These are phyloP conservation scores for Symphodus melops DNA, from an alignment of 2,113 vertebrate species.

Conservation along the genomic window DNA sequence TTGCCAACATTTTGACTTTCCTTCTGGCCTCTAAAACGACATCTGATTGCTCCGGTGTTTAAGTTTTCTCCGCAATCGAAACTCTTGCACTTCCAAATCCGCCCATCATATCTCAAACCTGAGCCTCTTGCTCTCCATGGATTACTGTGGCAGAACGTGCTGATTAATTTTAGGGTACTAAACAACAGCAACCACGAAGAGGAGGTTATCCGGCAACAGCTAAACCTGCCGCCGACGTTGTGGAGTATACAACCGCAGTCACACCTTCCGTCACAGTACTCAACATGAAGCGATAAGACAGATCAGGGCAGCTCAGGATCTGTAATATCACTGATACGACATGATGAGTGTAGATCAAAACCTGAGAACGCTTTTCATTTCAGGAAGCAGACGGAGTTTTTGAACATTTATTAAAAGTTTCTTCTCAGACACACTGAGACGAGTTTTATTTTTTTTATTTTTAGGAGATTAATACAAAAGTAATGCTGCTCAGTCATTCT, in stretches of 20 bases:
- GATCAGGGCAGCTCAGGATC: slow-evolving; percentile 2
- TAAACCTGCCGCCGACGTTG: neutral
- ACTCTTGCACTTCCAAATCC: neutral
- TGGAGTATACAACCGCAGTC: neutral
- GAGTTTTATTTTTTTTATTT: neutral
- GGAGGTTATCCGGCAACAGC: slow-evolving; percentile 17
- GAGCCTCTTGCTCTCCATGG: neutral
- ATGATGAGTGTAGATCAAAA: slow-evolving; percentile 8
- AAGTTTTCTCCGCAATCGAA: neutral
- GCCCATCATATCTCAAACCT: neutral
- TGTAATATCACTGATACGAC: neutral
- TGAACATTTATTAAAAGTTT: slow-evolving; percentile 2
- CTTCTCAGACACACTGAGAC: neutral
- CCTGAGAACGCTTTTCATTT: neutral
- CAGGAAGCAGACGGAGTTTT: neutral
- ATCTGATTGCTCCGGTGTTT: neutral
- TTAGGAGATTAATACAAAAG: too few relatives aligned
- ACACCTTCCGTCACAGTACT: neutral
- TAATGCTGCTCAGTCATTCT: too few relatives aligned
- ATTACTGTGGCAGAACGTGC: neutral
- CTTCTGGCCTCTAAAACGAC: neutral
- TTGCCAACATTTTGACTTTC: slow-evolving; percentile 1
- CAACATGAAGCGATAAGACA: slow-evolving; percentile 14
- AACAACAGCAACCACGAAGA: neutral
- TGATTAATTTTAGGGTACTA: neutral